These are phyloP conservation scores for Hololepta plana DNA, from an alignment of 2,888 invertebrate genomes.

Conservation along the genomic window DNA sequence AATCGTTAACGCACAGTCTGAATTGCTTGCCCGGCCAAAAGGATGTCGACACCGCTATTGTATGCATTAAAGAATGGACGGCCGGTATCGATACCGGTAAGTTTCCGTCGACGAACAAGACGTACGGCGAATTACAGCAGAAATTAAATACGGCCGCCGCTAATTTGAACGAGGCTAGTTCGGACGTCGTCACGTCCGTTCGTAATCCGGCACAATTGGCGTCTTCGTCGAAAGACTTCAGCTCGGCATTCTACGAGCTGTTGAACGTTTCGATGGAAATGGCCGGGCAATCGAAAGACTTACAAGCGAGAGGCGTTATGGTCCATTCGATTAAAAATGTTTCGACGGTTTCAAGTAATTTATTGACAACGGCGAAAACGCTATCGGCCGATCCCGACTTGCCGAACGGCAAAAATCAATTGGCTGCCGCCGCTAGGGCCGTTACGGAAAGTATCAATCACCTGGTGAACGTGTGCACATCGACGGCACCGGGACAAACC, in stretches of 20 bases:
- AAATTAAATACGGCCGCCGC: constrained; percentile 75
- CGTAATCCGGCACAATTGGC: constrained; percentile 53
- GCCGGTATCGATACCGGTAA: constrained; percentile 54
- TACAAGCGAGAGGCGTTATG: constrained; percentile 60
- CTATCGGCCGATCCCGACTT: constrained; percentile 78
- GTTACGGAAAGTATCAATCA: constrained; percentile 88
- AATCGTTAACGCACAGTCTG: constrained; percentile 45
- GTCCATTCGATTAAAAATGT: constrained; percentile 75
- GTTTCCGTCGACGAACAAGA: constrained; percentile 56
- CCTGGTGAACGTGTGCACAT: constrained; percentile 72
- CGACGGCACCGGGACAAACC: constrained; percentile 86
- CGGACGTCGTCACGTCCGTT: constrained; percentile 64
- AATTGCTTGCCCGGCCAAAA: constrained; percentile 83
- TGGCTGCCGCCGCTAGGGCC: constrained; percentile 72
- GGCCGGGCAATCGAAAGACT: constrained; percentile 64
- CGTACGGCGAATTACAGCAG: constrained; percentile 64
- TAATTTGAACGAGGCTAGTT: constrained; percentile 65
- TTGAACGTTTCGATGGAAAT: constrained; percentile 63
- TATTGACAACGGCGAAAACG: constrained; percentile 74
- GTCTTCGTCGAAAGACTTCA: constrained; percentile 57
- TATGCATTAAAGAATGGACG: constrained; percentile 59
- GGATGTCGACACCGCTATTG: constrained; percentile 81
- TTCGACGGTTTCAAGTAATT: constrained; percentile 68
- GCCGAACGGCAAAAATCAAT: constrained; percentile 69
- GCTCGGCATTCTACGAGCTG: constrained; percentile 58